A percentile compares a stretch with the other conserved stretches of the same genome.
These are phyloP conservation scores for Isichthys henryi DNA, from an alignment of 2,113 vertebrate species.

Conservation along the genomic window DNA sequence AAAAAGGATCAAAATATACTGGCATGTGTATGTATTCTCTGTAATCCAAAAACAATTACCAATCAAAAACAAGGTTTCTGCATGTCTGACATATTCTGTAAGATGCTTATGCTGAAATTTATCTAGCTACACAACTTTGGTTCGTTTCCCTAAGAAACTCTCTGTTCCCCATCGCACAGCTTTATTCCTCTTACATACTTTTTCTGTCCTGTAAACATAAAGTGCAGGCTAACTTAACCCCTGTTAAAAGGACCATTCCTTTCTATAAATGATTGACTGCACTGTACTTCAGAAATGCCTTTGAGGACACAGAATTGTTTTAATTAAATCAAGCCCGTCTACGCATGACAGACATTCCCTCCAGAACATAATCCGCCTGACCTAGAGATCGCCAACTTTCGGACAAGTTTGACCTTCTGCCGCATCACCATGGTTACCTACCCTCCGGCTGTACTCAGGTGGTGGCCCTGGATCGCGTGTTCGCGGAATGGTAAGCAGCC, in stretches of 20 bases:
- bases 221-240: not conserved
- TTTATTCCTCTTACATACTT: not conserved
- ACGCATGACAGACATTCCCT: not conserved
- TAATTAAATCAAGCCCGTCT: not conserved
- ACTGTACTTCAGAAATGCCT: not conserved
- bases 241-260: not conserved
- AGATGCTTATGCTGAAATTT: not conserved
- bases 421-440: not conserved
- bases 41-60: not conserved
- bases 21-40: not conserved
- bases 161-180: not conserved
- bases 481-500: not conserved
- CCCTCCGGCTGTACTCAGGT: not conserved
- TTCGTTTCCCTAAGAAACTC: no score
- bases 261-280: not conserved
- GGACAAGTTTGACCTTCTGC: not conserved
- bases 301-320: not conserved
- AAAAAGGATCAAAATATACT: not conserved
- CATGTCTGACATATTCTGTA: not conserved
- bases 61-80: not conserved
- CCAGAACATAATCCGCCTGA: not conserved
- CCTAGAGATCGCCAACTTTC: not conserved
- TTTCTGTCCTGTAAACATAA: not conserved
- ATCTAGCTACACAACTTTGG: not conserved
- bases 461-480: not conserved